These are phyloP conservation scores for Sebastes hubbsi DNA, from an alignment of 2,797 vertebrate species.

Conservation along the genomic window DNA sequence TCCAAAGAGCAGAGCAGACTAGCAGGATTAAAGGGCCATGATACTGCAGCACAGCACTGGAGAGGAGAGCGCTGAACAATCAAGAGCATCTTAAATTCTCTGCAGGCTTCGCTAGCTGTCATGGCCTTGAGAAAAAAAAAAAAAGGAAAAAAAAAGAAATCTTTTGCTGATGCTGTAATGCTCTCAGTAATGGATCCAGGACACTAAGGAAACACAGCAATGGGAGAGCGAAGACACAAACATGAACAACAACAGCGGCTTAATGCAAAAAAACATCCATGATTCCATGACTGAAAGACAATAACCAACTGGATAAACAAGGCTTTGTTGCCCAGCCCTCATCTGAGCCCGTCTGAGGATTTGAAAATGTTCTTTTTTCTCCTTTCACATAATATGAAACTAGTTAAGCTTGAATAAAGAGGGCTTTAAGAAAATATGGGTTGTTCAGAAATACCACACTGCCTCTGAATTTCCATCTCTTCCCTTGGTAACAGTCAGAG, in stretches of 20 bases:
- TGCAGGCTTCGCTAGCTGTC: constrained; percentile 55
- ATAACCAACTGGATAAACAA: constrained; percentile 66
- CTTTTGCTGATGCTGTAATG: constrained; percentile 76
- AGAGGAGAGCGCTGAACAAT: constrained; percentile 36
- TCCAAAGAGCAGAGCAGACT: constrained; percentile 31
- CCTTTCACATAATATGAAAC: constrained; percentile 40
- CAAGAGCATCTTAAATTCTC: constrained; percentile 60
- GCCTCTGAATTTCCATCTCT: constrained; percentile 7
- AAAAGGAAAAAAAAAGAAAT: constrained; percentile 54
- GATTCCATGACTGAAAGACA: constrained; percentile 57
- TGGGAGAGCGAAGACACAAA: constrained; percentile 56
- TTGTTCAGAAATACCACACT: constrained; percentile 29
- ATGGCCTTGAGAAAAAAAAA: constrained; percentile 40
- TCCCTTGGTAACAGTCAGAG: constrained; percentile 3
- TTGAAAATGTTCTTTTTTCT: constrained; percentile 7
- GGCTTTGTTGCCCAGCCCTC: constrained; percentile 12
- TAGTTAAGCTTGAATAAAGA: constrained; percentile 40
- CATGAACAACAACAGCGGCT: constrained; percentile 68
- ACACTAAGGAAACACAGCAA: constrained; percentile 68
- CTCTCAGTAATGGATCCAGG: constrained; percentile 68
- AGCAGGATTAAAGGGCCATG: constrained; percentile 23
- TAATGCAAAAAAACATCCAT: constrained; percentile 72
- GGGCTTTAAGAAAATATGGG: constrained; percentile 12
- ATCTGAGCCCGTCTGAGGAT: constrained; percentile 32
- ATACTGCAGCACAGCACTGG: neutral